Evolutionary conservation across 2,888 invertebrate species (phyloP), one percentile per base, ranked within the genome.

Genomic region (Cetonia aurata): DNA sequence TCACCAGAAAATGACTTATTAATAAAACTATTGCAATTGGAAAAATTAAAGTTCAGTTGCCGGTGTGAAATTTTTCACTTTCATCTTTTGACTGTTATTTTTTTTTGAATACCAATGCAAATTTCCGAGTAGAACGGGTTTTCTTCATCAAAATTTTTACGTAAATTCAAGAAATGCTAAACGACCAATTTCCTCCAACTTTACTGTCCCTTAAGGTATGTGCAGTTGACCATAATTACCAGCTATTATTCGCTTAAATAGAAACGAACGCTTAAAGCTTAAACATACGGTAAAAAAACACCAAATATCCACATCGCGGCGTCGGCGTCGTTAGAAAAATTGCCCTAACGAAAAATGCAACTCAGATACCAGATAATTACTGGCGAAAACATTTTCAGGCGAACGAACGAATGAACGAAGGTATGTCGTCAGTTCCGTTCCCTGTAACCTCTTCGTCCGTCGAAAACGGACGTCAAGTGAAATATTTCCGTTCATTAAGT

Each of bases 401-500:
- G 37, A 57, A 57, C 57, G 41, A 57, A 33, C 62, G 37, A 57
- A 57, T 41, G 41, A 57, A 33, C 33, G 33, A 37, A 62, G 33
- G 48, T 31, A 50, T 17, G 46, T 60, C 17, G 17, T 50, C n/a
- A 10, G 48, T 48, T 48, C 62, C 13, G 15, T 31, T 31, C 2
- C 31, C 37, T 33, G 19, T 15, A 31, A 6, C 15, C 4, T 33
- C 62, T 12, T 13, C 57, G 15, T 37, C n/a, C 41, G 15, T 57
- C 17, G 48, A 12, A 13, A 67, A 41, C 53, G 53, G 44, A 67
- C 44, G 17, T 41, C 50, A 50, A 62, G 60, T 69, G 69, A 69
- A 69, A 69, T 69, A 69, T 69, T 69, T 50, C 50, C 42, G 52
- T 69, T 69, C 69, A 69, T 69, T 69, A 69, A 69, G 59, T 25